Percentiles rank a stretch among this genome's conserved stretches.
Evolutionary conservation across 2,797 vertebrate species (phyloP).

Genomic region (Sebastolobus altivelis): DNA sequence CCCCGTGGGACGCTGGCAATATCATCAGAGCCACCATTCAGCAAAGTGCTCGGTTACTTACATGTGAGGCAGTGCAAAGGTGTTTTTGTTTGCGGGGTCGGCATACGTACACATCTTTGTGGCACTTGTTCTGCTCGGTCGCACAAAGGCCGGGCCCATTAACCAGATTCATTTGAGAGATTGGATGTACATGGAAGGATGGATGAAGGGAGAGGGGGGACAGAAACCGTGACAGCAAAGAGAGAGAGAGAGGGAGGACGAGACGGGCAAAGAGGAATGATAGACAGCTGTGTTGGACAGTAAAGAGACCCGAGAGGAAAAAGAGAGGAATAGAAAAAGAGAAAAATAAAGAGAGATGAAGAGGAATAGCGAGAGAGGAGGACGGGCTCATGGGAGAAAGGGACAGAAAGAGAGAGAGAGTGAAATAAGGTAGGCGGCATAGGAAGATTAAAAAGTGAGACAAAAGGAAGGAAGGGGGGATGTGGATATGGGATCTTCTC

Average conservation of each 20-base stretch:
- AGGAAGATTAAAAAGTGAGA: conserved; percentile 66
- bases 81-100: conserved; percentile 2
- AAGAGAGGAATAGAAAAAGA: conserved; percentile 15
- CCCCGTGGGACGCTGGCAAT: conserved; percentile 21
- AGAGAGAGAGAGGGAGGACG: conserved; percentile 29
- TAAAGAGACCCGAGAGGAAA: conserved; percentile 39
- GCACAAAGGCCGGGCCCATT: conserved; percentile 61
- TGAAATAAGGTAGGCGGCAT: conserved; percentile 65
- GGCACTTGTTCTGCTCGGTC: conserved; percentile 25
- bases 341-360: conserved; percentile 41
- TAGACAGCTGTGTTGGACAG: conserved; percentile 41
- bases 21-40: conserved; percentile 32
- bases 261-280: conserved; percentile 52
- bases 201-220: conserved; percentile 42
- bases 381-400: conserved; percentile 41
- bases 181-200: conserved; percentile 55
- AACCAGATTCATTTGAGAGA: conserved; percentile 67
- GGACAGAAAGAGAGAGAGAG: conserved; percentile 51
- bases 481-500: conserved; percentile 55
- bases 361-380: conserved; percentile 26
- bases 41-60: neutral
- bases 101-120: conserved; percentile 32
- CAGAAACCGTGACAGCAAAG: conserved; percentile 41
- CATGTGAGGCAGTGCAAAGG: neutral
- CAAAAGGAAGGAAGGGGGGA: conserved; percentile 28